Base-by-base conservation (phyloP, 2,797 vertebrate genomes). In the Gila robusta region DNA sequence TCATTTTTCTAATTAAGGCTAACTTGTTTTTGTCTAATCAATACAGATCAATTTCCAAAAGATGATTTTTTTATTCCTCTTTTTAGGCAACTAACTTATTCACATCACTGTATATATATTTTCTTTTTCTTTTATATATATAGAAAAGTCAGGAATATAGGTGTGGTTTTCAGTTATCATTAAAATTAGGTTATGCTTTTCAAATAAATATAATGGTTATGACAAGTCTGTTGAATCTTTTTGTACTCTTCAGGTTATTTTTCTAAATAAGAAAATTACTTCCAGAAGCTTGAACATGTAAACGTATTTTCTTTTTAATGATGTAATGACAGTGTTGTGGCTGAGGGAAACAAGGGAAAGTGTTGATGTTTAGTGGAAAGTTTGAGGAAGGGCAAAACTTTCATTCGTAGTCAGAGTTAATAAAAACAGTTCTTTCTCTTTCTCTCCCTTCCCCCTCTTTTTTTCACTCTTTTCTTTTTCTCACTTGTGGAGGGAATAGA, bases 341-440 rank as follows among this genome's bases (percentile, higher is more conserved):
- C 54, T 54, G 19, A 41, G 49, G 47, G 47, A 49, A 71, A 32
- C 10, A 16, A 49, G 44, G 79, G 35, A 54, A 84, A 82, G 49
- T 84, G 74, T 77, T 84, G 66, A 78, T 84, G 74, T 79, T 79
- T 62, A 32, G 66, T 85, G 83, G 76, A 85, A 79, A 85, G 76
- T 79, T 37, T 79, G 76, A 85, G 64, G 35, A 71, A 85, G 66
- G 64, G 21, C 66, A 71, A 70, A 47, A 41, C 49, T 39, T 84
- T 84, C 23, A 41, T 69, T 84, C 2, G 9, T 54, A 77, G 78
- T 84, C 32, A 70, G 19, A 59, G 79, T 82, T 77, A 70, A 78
- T 70, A 77, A 52, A 82, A 76, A 78, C 76, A 71, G n/a, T 77
- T 81, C 16, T 64, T 26, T 41, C 71, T 47, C 56, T 26, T 54